A percentile compares a stretch with the other conserved stretches of the same genome.
Conservation (phyloP, 1,140 invertebrate genomes). For the Apis florea region DNA sequence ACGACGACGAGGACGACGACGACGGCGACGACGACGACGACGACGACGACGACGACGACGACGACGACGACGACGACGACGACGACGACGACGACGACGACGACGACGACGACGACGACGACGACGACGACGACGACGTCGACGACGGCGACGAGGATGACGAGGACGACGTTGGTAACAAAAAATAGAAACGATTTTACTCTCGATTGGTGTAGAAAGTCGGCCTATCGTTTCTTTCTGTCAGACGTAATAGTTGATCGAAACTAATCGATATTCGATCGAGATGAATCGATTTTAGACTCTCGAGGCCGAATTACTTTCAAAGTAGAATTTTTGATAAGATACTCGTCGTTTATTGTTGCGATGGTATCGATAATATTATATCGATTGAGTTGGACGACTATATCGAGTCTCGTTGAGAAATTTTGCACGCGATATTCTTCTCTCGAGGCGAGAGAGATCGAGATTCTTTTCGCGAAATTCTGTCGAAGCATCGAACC, state of each 20-base stretch:
- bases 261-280: constrained; percentile 48
- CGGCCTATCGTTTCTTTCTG: constrained; percentile 16
- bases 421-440: constrained; percentile 38
- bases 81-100: no score
- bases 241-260: constrained; percentile 36
- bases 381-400: constrained; percentile 51
- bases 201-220: no score
- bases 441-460: not conserved
- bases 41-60: not conserved
- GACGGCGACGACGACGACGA: not conserved
- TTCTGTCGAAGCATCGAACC: constrained; percentile 7
- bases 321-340: not conserved
- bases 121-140: not conserved
- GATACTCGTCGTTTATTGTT: not conserved
- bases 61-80: not conserved
- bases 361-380: constrained; percentile 19
- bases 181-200: no score
- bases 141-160: not conserved
- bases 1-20: not conserved
- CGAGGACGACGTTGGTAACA: not conserved
- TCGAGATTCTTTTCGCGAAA: constrained; percentile 5
- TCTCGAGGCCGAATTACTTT: not conserved
- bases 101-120: not conserved
- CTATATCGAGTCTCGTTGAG: constrained; percentile 45
- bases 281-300: constrained; percentile 32